These are phyloP conservation scores for Dimorphilus gyrociliatus DNA, from an alignment of 2,888 invertebrate species.

Conservation along the genomic window DNA sequence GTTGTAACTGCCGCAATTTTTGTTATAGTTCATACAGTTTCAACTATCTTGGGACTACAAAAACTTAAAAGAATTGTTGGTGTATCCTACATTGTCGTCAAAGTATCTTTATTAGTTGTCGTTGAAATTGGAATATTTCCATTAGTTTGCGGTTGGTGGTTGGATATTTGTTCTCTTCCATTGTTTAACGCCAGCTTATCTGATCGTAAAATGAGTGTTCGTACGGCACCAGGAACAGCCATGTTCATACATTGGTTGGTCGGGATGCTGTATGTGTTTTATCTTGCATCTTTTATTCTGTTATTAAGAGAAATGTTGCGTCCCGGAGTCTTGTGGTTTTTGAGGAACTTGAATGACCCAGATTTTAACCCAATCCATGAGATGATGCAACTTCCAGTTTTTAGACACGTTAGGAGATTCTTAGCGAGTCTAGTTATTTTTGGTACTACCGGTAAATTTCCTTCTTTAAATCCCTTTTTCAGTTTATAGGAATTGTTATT, in stretches of 20 bases:
- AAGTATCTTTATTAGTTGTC: conserved; percentile 81
- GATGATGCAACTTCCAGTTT: conserved; percentile 92
- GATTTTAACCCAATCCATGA: conserved; percentile 97
- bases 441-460: background rate
- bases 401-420: conserved; percentile 72
- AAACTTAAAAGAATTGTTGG: conserved; percentile 48
- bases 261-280: conserved; percentile 96
- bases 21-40: conserved; percentile 65
- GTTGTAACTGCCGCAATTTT: conserved; percentile 67
- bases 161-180: conserved; percentile 80
- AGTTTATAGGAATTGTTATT: background rate
- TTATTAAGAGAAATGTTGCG: conserved; percentile 78
- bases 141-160: conserved; percentile 94
- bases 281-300: conserved; percentile 79
- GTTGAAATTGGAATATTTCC: conserved; percentile 94
- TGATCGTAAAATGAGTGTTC: conserved; percentile 64
- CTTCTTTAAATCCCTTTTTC: background rate
- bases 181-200: conserved; percentile 37
- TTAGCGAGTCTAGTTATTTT: conserved; percentile 73
- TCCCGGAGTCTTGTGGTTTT: conserved; percentile 94
- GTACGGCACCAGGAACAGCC: conserved; percentile 80
- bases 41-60: conserved; percentile 60
- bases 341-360: conserved; percentile 92
- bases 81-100: conserved; percentile 44
- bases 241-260: conserved; percentile 97